Evolutionary conservation across 2,113 vertebrate genomes (phyloP).

Genomic region (Pluvialis apricaria): DNA sequence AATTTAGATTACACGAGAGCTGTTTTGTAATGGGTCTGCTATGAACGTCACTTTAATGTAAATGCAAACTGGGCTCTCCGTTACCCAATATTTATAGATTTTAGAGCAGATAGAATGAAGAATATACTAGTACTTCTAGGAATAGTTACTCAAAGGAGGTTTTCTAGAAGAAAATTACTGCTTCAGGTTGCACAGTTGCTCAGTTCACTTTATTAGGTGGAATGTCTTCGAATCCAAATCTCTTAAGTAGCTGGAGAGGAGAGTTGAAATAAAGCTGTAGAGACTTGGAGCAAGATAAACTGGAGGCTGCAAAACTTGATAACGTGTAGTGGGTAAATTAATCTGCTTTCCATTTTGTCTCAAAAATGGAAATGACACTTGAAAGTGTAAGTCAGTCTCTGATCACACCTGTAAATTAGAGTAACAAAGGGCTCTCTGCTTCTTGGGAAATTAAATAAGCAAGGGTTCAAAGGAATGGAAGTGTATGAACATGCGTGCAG

Average conservation of each 20-base stretch:
- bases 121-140: neutral
- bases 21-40: neutral
- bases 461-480: neutral
- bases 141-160: neutral
- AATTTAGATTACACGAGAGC: slow-evolving; percentile 17
- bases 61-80: neutral
- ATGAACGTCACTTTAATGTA: neutral
- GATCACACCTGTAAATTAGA: slow-evolving; percentile 3
- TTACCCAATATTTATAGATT: neutral
- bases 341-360: slow-evolving; percentile 50
- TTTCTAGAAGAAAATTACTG: neutral
- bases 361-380: neutral
- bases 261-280: slow-evolving; percentile 12
- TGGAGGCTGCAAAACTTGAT: slow-evolving; percentile 2
- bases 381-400: neutral
- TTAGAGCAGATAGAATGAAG: neutral
- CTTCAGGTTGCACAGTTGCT: neutral
- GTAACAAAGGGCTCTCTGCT: neutral
- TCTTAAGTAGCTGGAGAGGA: slow-evolving; percentile 4
- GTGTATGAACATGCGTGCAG: neutral
- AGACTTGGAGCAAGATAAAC: slow-evolving; percentile 11
- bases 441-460: neutral
- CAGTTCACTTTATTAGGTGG: neutral
- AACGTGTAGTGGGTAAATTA: neutral
- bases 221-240: slow-evolving; percentile 17